Evolutionary conservation across 2,113 vertebrate genomes (phyloP).

Genomic region (Galbula dea): DNA sequence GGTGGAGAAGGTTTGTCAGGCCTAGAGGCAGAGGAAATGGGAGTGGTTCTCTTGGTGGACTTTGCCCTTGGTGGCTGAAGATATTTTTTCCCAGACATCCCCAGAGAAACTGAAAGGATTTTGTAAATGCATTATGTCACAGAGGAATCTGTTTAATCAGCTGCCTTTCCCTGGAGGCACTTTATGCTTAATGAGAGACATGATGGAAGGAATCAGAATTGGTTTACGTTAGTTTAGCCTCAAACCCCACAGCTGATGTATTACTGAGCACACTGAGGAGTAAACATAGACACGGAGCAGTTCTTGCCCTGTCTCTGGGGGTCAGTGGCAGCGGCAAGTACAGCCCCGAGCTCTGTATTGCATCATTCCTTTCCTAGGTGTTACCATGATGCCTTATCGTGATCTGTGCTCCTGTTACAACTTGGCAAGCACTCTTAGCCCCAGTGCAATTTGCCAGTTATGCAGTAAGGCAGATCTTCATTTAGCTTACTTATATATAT

Average conservation of each 20-base stretch:
- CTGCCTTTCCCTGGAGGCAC: slow-evolving; percentile 59
- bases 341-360: background rate
- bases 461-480: background rate
- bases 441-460: background rate
- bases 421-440: background rate
- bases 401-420: background rate
- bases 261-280: background rate
- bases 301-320: background rate
- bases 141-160: slow-evolving; percentile 68
- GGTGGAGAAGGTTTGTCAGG: background rate
- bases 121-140: slow-evolving; percentile 64
- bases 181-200: slow-evolving; percentile 43
- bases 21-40: background rate
- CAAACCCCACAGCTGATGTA: background rate
- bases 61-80: background rate
- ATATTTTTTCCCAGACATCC: slow-evolving; percentile 60
- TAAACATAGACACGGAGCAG: background rate
- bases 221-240: background rate
- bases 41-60: background rate
- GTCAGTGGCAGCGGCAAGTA: background rate
- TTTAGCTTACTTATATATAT: background rate
- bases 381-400: background rate
- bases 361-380: background rate
- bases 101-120: slow-evolving; percentile 49
- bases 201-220: slow-evolving; percentile 35